Evolutionary conservation across 1,140 invertebrate species (phyloP).

Genomic region (Melitaea cinxia): DNA sequence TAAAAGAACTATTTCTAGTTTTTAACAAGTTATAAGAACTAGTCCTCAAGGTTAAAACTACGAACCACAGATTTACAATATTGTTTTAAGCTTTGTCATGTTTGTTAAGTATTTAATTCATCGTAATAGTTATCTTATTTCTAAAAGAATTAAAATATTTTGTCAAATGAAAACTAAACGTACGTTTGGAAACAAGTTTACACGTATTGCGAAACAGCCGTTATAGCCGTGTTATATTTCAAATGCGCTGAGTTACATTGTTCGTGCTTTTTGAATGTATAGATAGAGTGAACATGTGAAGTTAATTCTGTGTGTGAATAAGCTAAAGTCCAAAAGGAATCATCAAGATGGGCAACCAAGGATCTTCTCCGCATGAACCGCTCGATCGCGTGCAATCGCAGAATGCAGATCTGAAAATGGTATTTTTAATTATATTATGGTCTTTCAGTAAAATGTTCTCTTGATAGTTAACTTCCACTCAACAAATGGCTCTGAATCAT

Average conservation of each 20-base stretch:
- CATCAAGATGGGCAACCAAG: conserved; percentile 85
- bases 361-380: conserved; percentile 85
- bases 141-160: conserved; percentile 54
- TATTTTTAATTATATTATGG: conserved; percentile 15
- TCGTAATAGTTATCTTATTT: conserved; percentile 70
- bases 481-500: conserved; percentile 1
- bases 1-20: conserved; percentile 4
- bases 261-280: conserved; percentile 41
- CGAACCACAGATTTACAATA: conserved; percentile 55
- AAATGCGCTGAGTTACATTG: conserved; percentile 24
- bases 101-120: conserved; percentile 68
- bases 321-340: conserved; percentile 25
- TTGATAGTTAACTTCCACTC: background rate
- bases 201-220: conserved; percentile 47
- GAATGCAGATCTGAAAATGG: conserved; percentile 75
- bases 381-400: conserved; percentile 82
- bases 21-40: conserved; percentile 2
- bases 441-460: background rate
- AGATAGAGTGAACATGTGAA: conserved; percentile 40
- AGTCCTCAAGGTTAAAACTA: conserved; percentile 56
- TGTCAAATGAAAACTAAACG: conserved; percentile 58
- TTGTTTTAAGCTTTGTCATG: conserved; percentile 71
- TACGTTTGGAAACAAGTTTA: conserved; percentile 49
- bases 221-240: conserved; percentile 42
- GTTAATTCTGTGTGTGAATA: conserved; percentile 25